phyloP scores from a whole-genome alignment of 2,113 vertebrate genomes.

The Coryphaenoides rupestris region DNA sequence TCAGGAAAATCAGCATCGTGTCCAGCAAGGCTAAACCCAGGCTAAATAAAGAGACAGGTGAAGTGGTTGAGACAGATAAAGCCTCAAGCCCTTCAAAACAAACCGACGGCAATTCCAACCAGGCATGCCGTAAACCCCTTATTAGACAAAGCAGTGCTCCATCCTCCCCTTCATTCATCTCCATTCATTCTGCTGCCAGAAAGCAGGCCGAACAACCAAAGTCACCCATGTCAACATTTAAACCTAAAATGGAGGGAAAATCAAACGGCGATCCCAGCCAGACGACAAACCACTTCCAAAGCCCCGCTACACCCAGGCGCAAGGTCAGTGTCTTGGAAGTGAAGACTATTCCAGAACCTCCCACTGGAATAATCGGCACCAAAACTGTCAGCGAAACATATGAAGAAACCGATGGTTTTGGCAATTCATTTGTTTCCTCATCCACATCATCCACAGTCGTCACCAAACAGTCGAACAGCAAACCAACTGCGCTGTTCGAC shows the following conservation, averaged over 20 bases:
- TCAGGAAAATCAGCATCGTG: conserved; percentile 79
- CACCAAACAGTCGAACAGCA: conserved; percentile 77
- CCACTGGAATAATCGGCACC: conserved; percentile 71
- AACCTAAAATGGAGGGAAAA: conserved; percentile 36
- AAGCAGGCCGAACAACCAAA: conserved; percentile 63
- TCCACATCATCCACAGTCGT: conserved; percentile 78
- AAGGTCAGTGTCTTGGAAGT: conserved; percentile 83
- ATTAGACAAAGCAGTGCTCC: conserved; percentile 69
- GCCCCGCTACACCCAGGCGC: conserved; percentile 60
- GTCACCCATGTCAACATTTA: conserved; percentile 46
- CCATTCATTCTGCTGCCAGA: conserved; percentile 86
- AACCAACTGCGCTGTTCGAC: conserved; percentile 62
- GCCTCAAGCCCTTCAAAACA: conserved; percentile 26
- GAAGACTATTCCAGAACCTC: conserved; percentile 72
- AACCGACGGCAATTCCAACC: conserved; percentile 1
- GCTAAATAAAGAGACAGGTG: conserved; percentile 27
- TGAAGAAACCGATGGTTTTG: conserved; percentile 81
- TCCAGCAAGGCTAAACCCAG: conserved; percentile 71
- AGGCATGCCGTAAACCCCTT: conserved; percentile 28
- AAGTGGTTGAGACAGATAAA: conserved; percentile 52
- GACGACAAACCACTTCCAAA: conserved; percentile 46
- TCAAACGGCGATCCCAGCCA: conserved; percentile 27
- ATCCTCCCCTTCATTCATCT: conserved; percentile 87
- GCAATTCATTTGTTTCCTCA: conserved; percentile 81
- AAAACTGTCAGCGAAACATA: conserved; percentile 84